A percentile compares a stretch with the other conserved stretches of the same genome.
phyloP scores from a whole-genome alignment of 30 jellyfish, hydroid and myxozoan genomes.

The Rhopilema esculentum region DNA sequence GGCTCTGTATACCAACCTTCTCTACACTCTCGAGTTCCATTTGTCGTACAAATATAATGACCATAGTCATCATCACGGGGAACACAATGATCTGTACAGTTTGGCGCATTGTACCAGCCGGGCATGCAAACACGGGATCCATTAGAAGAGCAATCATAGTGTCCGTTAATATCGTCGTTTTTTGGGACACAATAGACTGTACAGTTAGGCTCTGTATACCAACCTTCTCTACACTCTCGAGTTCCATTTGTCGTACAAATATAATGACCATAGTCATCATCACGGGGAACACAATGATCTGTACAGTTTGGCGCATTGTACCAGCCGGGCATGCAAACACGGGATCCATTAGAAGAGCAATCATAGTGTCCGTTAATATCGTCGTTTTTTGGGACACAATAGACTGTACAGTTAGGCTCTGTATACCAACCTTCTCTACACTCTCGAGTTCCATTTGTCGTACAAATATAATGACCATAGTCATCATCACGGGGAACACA shows the following conservation, averaged over 20 bases:
- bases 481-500: slow-evolving; percentile 40
- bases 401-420: slow-evolving; percentile 25
- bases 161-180: slow-evolving; percentile 27
- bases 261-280: slow-evolving; percentile 32
- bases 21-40: slow-evolving; percentile 61
- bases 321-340: slow-evolving; percentile 20
- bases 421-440: slow-evolving; percentile 61
- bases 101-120: slow-evolving; percentile 50
- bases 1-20: slow-evolving; percentile 49
- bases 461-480: slow-evolving; percentile 61
- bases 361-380: slow-evolving; percentile 46
- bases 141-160: slow-evolving; percentile 25
- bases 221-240: slow-evolving; percentile 18
- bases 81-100: slow-evolving; percentile 34
- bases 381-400: slow-evolving; percentile 44
- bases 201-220: slow-evolving; percentile 26
- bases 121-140: slow-evolving; percentile 43
- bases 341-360: slow-evolving; percentile 6
- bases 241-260: slow-evolving; percentile 47
- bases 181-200: slow-evolving; percentile 36
- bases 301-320: slow-evolving; percentile 2
- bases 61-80: slow-evolving; percentile 54
- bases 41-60: slow-evolving; percentile 57
- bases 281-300: slow-evolving; percentile 16
- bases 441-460: slow-evolving; percentile 38